Base-by-base conservation (phyloP, 53 echinoderm and acorn worm genomes). In the Patiria pectinifera region DNA sequence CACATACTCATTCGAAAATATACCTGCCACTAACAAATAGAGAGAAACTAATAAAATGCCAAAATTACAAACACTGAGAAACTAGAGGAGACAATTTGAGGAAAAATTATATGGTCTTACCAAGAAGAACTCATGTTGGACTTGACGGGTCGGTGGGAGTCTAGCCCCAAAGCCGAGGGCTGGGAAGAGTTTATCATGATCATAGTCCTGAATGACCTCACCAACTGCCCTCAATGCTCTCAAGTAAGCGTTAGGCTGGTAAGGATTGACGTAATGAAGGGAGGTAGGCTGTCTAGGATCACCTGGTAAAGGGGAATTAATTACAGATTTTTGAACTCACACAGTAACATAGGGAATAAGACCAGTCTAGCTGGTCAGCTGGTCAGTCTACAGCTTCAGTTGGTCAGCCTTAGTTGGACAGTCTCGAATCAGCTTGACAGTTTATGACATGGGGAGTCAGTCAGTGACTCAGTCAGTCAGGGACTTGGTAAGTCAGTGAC, bases 141-240 rank as follows among this genome's bases (percentile, higher is more conserved):
- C 93, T 44, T 49, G 22, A 44, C 89, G 86, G 5, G 5, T 7
- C 0, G 98, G 96, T 25, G 98, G 98, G 6, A 98, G 26, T 86
- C 91, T 96, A 14, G 98, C 98, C 69, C 98, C 98, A 74, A 98
- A 98, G 6, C 98, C 98, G 11, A 98, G 79, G 16, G 96, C 98
- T 45, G 98, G 98, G 81, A 98, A 98, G 80, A 96, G 94, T 72
- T 96, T 96, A 59, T 98, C 98, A 2, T 92, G 87, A 62, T 98
- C 98, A 21, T 98, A 98, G 72, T 98, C 98, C 81, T 98, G 95
- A 49, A 98, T 94, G 70, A 98, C 93, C 10, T 92, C 80, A 58
- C 95, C 98, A 0, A 98, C 98, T 62, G 98, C 79, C 85, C 62
- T 78, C 47, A 98, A 78, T 0, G 98, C 98, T 87, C 96, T 91